Evolutionary conservation across 2,888 invertebrate species (phyloP), one percentile per base, ranked within the genome.

Genomic region (Galerucella calmariensis): DNA sequence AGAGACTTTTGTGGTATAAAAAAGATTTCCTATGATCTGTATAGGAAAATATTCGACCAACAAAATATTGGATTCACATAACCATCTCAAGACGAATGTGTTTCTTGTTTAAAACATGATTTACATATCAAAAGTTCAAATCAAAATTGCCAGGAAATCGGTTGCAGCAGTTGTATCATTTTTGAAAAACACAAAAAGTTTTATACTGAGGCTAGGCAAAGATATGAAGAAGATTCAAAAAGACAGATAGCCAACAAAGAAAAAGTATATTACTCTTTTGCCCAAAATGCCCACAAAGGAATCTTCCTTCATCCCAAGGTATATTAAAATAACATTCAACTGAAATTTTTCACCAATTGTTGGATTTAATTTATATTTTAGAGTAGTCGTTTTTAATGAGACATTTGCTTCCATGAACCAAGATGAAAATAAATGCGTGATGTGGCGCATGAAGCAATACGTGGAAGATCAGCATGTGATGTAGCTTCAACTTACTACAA

Each of bases 31-130:
- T 51, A 66, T 48, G 51, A 66, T 46, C 66, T 66, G 11, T 51
- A 66, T 66, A 66, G 66, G n/a, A 66, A 66, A 66, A 20, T 51
- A 20, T 66, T 66, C 51, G 48, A 66, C 12, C 20, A 11, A 51
- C 66, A 66, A 20, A 66, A 66, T 51, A 67, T 67, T 67, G 66
- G 51, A n/a, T 67, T 67, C 12, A 20, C 27, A 27, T 8, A n/a
- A 24, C 51, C n/a, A n/a, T 67, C 66, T 12, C 27, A 51, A 67
- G 51, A 67, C 35, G 46, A 59, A 66, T 66, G 66, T 46, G 46
- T 41, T n/a, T 14, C 16, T n/a, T 66, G 46, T 46, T 66, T 46
- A 11, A 63, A 63, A 59, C 4, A 59, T 20, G n/a, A 65, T 12
- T n/a, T 16, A 20, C 65, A 65, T 35, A 11, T 65, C 3, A 20